These are phyloP conservation scores for Drosophila persimilis DNA, from an alignment of 1,140 invertebrate genomes.

Conservation along the genomic window DNA sequence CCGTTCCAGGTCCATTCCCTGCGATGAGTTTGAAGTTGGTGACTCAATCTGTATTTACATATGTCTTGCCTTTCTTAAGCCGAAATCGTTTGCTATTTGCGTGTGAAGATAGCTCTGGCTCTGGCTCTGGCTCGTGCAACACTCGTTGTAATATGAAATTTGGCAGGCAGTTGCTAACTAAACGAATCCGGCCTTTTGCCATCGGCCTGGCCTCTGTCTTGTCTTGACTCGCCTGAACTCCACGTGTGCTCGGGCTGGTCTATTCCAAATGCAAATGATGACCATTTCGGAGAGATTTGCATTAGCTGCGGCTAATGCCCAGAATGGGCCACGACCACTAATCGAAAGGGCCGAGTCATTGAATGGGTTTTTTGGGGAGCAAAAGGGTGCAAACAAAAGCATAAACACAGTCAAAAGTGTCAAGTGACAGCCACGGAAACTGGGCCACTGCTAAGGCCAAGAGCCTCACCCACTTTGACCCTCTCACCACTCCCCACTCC, in stretches of 20 bases:
- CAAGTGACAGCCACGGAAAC: slow-evolving; percentile 13
- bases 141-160: slow-evolving; percentile 24
- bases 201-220: neutral
- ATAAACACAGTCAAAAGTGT: neutral
- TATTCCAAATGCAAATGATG: slow-evolving; percentile 42
- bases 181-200: slow-evolving; percentile 24
- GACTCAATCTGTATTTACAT: neutral
- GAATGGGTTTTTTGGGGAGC: neutral
- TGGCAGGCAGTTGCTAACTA: slow-evolving; percentile 48
- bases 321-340: slow-evolving; percentile 13
- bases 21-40: neutral
- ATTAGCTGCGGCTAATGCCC: slow-evolving; percentile 2
- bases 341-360: slow-evolving; percentile 25
- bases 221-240: slow-evolving; percentile 20
- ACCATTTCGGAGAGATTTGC: slow-evolving; percentile 16
- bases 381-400: slow-evolving; percentile 18
- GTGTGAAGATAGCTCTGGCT: slow-evolving; percentile 36
- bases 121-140: neutral
- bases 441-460: slow-evolving; percentile 60
- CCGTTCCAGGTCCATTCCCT: neutral
- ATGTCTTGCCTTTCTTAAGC: slow-evolving; percentile 13
- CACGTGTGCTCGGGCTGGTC: slow-evolving; percentile 11
- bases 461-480: neutral
- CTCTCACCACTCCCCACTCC: slow-evolving; percentile 86
- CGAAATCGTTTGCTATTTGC: slow-evolving; percentile 44